Base-by-base conservation (phyloP, 2,888 invertebrate species). In the Molanna angustata region DNA sequence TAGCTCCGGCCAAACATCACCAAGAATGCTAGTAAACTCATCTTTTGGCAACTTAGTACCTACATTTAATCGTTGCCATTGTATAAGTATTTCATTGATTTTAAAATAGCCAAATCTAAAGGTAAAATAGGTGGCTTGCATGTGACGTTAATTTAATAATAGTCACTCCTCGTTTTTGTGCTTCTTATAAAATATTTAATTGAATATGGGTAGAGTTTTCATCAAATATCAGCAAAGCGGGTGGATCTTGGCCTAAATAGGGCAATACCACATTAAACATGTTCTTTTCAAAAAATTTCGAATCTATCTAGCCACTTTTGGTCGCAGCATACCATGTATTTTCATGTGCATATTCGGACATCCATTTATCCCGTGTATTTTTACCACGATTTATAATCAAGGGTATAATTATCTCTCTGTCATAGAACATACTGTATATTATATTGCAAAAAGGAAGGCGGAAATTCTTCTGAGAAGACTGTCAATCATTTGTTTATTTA, bases 21-120 rank as follows among this genome's bases (percentile, higher is more conserved):
- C n/a, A n/a, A n/a, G n/a, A n/a, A n/a, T n/a, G n/a, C n/a, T n/a
- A n/a, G n/a, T n/a, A n/a, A n/a, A n/a, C n/a, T n/a, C n/a, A n/a
- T n/a, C n/a, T n/a, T n/a, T n/a, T n/a, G n/a, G n/a, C n/a, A n/a
- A n/a, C n/a, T n/a, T n/a, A n/a, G n/a, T n/a, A n/a, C n/a, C n/a
- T 16, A 40, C 40, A 40, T 40, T 40, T 18, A 16, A 17, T 17
- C 16, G 14, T 18, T 40, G 40, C 40, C 40, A 40, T 7, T 40
- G 14, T 18, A 40, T 18, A 16, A 40, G 40, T 14, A 16, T 35
- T n/a, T 40, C 14, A 40, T 16, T 6, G 40, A 40, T 40, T 40
- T 40, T 14, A 40, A 17, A 17, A 40, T 18, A 40, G 40, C 40
- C 18, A 40, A 40, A 40, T 40, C 40, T 16, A 40, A 17, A 17